These are phyloP conservation scores for Tethea ocularis DNA, from an alignment of 2,888 invertebrate species.

Conservation along the genomic window DNA sequence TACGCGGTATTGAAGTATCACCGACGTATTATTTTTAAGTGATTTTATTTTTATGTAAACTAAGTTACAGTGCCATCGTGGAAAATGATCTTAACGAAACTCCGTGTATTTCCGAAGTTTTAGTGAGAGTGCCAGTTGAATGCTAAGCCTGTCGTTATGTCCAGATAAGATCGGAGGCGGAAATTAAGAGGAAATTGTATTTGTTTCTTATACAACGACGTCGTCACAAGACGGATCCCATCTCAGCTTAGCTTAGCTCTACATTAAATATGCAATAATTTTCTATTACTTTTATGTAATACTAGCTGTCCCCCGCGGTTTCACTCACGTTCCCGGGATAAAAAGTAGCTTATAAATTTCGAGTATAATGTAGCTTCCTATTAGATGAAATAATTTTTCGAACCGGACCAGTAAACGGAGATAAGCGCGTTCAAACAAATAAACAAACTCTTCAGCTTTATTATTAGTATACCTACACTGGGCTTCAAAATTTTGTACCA, in stretches of 20 bases:
- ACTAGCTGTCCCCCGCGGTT: too few relatives aligned
- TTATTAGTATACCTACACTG: too few relatives aligned
- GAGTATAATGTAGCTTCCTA: too few relatives aligned
- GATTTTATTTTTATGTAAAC: conserved; percentile 20
- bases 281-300: conserved; percentile 31
- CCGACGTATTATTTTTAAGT: not conserved
- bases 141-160: conserved; percentile 69
- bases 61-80: conserved; percentile 1
- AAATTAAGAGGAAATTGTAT: conserved; percentile 82
- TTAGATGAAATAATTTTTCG: not conserved
- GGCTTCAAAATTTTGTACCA: too few relatives aligned
- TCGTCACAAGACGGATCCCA: conserved; percentile 61
- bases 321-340: too few relatives aligned
- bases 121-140: conserved; percentile 60
- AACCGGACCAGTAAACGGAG: too few relatives aligned
- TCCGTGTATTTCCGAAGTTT: conserved; percentile 60
- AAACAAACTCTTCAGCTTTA: too few relatives aligned
- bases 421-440: too few relatives aligned
- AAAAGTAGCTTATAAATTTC: too few relatives aligned
- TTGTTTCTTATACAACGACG: conserved; percentile 75
- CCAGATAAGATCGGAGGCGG: conserved; percentile 75
- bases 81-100: conserved; percentile 50
- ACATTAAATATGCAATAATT: conserved; percentile 57
- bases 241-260: conserved; percentile 32
- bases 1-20: too few relatives aligned